Evolutionary conservation across 2,888 invertebrate genomes (phyloP).

Genomic region (Lithosia quadra): DNA sequence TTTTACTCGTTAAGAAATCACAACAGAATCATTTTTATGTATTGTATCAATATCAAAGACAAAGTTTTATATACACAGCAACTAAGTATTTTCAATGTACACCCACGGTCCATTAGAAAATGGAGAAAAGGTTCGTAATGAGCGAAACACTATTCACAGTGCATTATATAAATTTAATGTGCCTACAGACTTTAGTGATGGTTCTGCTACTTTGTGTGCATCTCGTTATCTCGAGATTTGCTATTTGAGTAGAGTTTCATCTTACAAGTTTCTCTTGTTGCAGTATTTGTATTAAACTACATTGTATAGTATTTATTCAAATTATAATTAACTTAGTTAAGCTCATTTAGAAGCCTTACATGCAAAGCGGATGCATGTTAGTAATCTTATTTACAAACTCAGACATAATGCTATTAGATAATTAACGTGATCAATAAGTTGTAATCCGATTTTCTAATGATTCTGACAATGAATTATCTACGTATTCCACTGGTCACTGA

Average conservation of each 20-base stretch:
- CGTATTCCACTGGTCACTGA: constrained; percentile 13
- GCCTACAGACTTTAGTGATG: constrained; percentile 37
- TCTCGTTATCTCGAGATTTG: constrained; percentile 73
- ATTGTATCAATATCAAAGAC: not conserved
- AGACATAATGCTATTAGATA: constrained; percentile 56
- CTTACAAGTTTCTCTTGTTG: constrained; percentile 42
- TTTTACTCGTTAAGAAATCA: too few relatives aligned
- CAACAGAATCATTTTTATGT: not conserved
- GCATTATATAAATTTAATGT: constrained; percentile 46
- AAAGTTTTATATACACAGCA: not conserved
- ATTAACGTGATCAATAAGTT: constrained; percentile 48
- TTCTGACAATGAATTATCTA: constrained; percentile 23
- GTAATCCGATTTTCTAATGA: constrained; percentile 44
- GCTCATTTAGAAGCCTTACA: constrained; percentile 59
- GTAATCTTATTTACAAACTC: constrained; percentile 63
- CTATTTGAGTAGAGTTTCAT: constrained; percentile 67
- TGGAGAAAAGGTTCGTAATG: constrained; percentile 32
- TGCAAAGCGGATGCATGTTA: constrained; percentile 49
- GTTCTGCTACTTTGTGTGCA: constrained; percentile 67
- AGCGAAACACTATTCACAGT: constrained; percentile 40
- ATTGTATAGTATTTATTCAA: constrained; percentile 15
- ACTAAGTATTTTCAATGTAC: not conserved
- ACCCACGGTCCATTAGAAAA: constrained; percentile 3
- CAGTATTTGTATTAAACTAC: constrained; percentile 26
- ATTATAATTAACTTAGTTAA: constrained; percentile 43